Evolutionary conservation across 2,888 invertebrate genomes (phyloP).

Genomic region (Axea sp.): DNA sequence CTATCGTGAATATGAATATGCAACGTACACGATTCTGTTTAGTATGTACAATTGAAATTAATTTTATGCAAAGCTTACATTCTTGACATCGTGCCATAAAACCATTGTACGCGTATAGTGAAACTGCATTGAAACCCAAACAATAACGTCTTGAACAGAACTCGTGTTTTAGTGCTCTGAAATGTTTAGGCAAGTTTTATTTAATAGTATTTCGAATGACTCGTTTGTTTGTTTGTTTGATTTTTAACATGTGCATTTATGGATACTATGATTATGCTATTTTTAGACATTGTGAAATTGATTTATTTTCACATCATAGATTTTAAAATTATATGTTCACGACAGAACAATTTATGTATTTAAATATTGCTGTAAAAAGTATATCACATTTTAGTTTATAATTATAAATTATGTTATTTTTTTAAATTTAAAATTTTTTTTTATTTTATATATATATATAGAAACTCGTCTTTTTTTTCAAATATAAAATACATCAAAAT

Average conservation of each 20-base stretch:
- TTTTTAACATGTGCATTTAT: not conserved
- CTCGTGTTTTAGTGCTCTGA: constrained; percentile 20
- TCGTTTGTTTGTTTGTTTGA: too few relatives aligned
- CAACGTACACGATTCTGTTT: constrained; percentile 18
- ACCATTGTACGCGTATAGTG: constrained; percentile 10
- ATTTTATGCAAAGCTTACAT: constrained; percentile 50
- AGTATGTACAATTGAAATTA: constrained; percentile 34
- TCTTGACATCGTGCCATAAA: constrained; percentile 51
- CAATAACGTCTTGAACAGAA: constrained; percentile 28
- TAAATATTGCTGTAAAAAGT: too few relatives aligned
- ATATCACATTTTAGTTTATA: too few relatives aligned
- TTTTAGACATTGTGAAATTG: too few relatives aligned
- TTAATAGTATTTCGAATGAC: constrained; percentile 15
- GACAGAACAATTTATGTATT: too few relatives aligned
- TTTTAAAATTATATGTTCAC: too few relatives aligned
- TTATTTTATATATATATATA: too few relatives aligned
- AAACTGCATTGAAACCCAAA: constrained; percentile 43
- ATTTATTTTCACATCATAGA: too few relatives aligned
- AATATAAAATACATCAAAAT: too few relatives aligned
- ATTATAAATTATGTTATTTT: too few relatives aligned
- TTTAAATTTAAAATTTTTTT: too few relatives aligned
- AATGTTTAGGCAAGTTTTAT: constrained; percentile 9
- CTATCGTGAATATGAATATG: constrained; percentile 26
- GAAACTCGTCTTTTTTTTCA: too few relatives aligned
- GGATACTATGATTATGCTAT: not conserved